These are phyloP conservation scores for Polypterus senegalus DNA, from an alignment of 2,113 vertebrate genomes.

Conservation along the genomic window DNA sequence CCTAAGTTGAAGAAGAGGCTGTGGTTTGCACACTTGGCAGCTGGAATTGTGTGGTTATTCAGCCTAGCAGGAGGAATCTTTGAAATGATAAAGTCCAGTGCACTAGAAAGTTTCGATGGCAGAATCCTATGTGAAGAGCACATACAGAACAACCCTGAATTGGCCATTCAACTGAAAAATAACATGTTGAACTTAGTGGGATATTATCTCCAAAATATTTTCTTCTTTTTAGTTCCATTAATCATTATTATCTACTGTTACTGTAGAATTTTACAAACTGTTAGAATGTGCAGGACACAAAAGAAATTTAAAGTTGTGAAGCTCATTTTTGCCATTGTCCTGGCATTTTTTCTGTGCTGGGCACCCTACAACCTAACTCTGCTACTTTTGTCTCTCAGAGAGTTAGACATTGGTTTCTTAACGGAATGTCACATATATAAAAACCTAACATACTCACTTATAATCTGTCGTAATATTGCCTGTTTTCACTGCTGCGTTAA, in stretches of 20 bases:
- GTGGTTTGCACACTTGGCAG: conserved; percentile 27
- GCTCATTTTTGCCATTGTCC: conserved; percentile 7
- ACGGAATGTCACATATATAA: no score
- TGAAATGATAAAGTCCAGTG: no score
- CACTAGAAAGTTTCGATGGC: no score
- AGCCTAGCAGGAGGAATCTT: conserved; percentile 45
- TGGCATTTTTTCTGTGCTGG: conserved; percentile 7
- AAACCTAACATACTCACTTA: no score
- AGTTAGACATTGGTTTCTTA: no score
- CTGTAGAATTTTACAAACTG: conserved; percentile 5
- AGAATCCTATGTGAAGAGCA: no score
- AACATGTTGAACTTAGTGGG: background rate
- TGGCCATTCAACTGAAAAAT: no score
- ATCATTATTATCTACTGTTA: conserved; percentile 1
- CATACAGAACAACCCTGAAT: no score
- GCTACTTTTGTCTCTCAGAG: no score
- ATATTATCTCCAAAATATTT: conserved; percentile 1
- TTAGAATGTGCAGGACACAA: background rate
- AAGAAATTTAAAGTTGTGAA: conserved; percentile 8
- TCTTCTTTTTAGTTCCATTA: background rate
- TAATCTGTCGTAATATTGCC: no score
- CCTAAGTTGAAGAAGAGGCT: conserved; percentile 34
- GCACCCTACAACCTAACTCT: conserved; percentile 6
- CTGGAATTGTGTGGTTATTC: conserved; percentile 35
- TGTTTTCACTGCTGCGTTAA: conserved; percentile 4